phyloP scores from a whole-genome alignment of 2,888 invertebrate genomes.

The Eilema caniola region DNA sequence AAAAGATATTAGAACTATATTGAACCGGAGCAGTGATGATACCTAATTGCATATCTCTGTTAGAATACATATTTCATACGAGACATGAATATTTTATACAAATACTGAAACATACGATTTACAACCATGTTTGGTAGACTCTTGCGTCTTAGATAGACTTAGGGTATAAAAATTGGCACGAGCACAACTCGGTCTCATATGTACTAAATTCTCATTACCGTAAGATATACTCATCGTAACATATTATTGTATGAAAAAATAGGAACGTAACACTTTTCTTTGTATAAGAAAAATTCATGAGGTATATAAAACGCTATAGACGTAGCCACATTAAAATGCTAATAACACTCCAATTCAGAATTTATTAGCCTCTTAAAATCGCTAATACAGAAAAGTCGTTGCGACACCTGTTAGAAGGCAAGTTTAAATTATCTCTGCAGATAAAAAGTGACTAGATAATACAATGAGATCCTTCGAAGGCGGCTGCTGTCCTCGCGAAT shows the following conservation, averaged over 20 bases:
- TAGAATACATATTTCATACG: constrained; percentile 44
- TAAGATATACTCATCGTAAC: background rate
- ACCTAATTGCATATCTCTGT: constrained; percentile 65
- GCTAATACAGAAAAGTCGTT: constrained; percentile 72
- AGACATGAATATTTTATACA: constrained; percentile 40
- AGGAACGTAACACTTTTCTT: background rate
- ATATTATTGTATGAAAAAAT: background rate
- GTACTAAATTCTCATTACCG: constrained; percentile 15
- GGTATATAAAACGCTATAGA: constrained; percentile 23
- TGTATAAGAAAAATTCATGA: constrained; percentile 25
- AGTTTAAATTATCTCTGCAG: constrained; percentile 76
- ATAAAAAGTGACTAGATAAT: constrained; percentile 83
- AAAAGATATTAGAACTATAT: constrained; percentile 82
- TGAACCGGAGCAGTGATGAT: constrained; percentile 72
- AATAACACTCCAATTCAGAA: constrained; percentile 49
- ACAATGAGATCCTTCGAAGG: constrained; percentile 75
- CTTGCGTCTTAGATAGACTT: constrained; percentile 8
- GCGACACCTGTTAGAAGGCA: constrained; percentile 76
- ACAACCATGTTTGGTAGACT: constrained; percentile 7
- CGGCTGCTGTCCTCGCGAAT: constrained; percentile 80
- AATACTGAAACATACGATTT: background rate
- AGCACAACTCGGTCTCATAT: background rate
- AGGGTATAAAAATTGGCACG: constrained; percentile 1
- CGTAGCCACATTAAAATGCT: constrained; percentile 50
- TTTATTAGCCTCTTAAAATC: constrained; percentile 61